phyloP scores from a whole-genome alignment of 92 coral and sea anemone species.

The Blastomussa wellsi region DNA sequence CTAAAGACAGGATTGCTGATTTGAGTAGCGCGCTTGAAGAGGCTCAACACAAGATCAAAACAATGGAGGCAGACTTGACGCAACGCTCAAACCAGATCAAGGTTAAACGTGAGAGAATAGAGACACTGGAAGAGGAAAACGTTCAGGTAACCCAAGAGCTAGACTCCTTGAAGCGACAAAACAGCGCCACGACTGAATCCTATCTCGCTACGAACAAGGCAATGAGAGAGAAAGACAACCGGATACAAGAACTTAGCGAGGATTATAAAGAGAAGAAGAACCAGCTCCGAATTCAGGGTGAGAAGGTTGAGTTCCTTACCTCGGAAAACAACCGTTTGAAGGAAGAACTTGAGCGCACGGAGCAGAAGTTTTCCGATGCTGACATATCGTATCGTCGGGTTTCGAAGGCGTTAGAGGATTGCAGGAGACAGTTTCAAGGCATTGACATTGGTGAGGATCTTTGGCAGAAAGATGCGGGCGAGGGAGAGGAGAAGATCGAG shows the following conservation, averaged over 20 bases:
- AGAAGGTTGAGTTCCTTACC: conserved; percentile 28
- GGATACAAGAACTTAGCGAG: conserved; percentile 52
- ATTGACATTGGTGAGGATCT: neutral
- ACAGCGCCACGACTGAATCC: conserved; percentile 37
- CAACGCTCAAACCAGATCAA: conserved; percentile 32
- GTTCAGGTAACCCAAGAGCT: conserved; percentile 43
- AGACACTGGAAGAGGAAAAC: conserved; percentile 45
- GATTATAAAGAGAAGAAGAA: conserved; percentile 38
- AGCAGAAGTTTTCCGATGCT: conserved; percentile 16
- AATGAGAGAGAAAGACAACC: conserved; percentile 44
- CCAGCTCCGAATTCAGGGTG: conserved; percentile 45
- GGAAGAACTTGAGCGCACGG: conserved; percentile 37
- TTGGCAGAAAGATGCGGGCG: neutral
- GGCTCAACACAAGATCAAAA: conserved; percentile 33
- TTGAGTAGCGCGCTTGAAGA: conserved; percentile 33
- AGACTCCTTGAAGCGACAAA: conserved; percentile 49
- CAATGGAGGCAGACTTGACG: conserved; percentile 54
- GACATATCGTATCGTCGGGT: conserved; percentile 45
- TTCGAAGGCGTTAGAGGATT: conserved; percentile 61
- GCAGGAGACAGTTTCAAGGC: conserved; percentile 46
- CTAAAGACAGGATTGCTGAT: conserved; percentile 1
- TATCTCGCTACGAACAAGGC: conserved; percentile 26
- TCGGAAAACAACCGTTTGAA: conserved; percentile 35
- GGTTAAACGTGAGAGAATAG: conserved; percentile 36
- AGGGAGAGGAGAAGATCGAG: neutral